Evolutionary conservation across 35 echinoderm and acorn worm species (phyloP), one percentile per base, ranked within the genome.

Genomic region (Ophiothrix spiculata): DNA sequence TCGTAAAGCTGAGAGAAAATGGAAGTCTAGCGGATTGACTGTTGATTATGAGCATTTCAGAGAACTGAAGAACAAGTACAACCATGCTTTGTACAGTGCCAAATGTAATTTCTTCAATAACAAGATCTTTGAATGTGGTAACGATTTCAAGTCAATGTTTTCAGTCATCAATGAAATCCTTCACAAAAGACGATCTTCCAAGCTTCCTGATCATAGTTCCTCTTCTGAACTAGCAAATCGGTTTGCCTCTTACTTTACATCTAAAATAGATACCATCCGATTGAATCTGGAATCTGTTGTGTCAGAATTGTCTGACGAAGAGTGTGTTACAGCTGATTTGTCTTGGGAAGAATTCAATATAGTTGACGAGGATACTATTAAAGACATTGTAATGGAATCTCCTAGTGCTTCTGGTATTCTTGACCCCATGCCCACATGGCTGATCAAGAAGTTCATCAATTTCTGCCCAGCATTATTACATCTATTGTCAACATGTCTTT

Each of bases 21-120:
- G 33, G 63, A 29, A 31, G 1, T 23, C 77, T 25, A 38, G 77
- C 39, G 25, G 37, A 29, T 79, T 37, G 16, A 15, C 0, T 8
- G 31, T 31, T 0, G 38, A 83, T 33, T 83, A 56, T 25, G 10
- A 74, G 17, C 16, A 54, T 36, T 90, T 77, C 35, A 90, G 56
- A 74, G 33, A 83, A 45, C 3, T 73, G 14, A 84, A 36, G 60
- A 77, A 84, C 19, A 84, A 23, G 15, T 90, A 39, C 40, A 45
- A 90, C 60, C 31, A 32, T 54, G 31, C 33, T 31, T 74, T 90
- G 11, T 84, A 90, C 40, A 23, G 35, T 32, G 28, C 80, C 38
- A 90, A 90, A 29, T 76, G 88, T 84, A 36, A 37, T 31, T 83
- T 90, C 40, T 74, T 89, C 35, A 89, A 82, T 40, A 28, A 89